These are phyloP conservation scores for Hypsibius dujardini DNA, from an alignment of 1,140 invertebrate species.

Conservation along the genomic window DNA sequence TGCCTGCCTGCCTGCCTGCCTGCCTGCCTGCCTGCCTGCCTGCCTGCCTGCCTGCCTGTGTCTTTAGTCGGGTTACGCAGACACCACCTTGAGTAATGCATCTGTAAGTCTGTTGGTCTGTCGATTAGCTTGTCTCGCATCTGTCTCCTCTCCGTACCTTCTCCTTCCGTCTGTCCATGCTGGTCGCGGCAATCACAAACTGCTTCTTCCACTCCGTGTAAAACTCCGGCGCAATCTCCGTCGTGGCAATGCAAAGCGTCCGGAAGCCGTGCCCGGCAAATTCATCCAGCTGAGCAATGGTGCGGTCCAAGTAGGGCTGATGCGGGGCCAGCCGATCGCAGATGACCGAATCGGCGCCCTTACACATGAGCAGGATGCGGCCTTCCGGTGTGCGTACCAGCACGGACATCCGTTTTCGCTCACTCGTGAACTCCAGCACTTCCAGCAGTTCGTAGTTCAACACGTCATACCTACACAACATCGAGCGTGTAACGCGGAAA, in stretches of 20 bases:
- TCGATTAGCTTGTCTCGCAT: too few relatives aligned
- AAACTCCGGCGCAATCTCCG: constrained; percentile 49
- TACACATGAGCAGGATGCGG: constrained; percentile 67
- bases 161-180: constrained; percentile 15
- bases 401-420: constrained; percentile 81
- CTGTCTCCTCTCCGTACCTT: not conserved
- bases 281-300: constrained; percentile 66
- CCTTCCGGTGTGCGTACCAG: constrained; percentile 60
- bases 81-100: too few relatives aligned
- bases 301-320: constrained; percentile 40
- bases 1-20: too few relatives aligned
- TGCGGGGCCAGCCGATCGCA: constrained; percentile 36
- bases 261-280: constrained; percentile 57
- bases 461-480: constrained; percentile 17
- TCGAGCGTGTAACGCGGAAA: not conserved
- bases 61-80: too few relatives aligned
- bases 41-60: too few relatives aligned
- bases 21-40: too few relatives aligned
- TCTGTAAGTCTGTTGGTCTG: too few relatives aligned
- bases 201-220: constrained; percentile 61
- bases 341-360: constrained; percentile 67
- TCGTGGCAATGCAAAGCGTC: constrained; percentile 70
- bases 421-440: constrained; percentile 87
- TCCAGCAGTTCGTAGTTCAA: constrained; percentile 71
- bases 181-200: constrained; percentile 49